Conservation (phyloP, 1,140 invertebrate genomes). For the Spodoptera litura region DNA sequence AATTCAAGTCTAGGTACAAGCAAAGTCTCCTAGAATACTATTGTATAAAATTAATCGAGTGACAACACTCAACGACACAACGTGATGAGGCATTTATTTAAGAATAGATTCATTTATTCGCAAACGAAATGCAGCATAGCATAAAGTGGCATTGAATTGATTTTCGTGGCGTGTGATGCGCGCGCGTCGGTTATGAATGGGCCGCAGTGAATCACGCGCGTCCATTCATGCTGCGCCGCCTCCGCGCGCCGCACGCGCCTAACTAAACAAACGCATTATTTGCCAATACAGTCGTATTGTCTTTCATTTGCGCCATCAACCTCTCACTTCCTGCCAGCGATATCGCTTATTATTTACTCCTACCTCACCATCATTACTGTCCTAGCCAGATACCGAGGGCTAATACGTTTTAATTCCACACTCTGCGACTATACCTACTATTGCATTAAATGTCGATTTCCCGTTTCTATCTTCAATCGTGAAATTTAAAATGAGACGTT, state of each 20-base stretch:
- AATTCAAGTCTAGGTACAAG: too few species aligned
- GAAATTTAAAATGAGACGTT: constrained; percentile 74
- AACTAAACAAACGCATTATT: constrained; percentile 72
- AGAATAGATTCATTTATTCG: constrained; percentile 33
- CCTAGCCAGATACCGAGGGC: constrained; percentile 30
- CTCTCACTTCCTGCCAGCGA: constrained; percentile 78
- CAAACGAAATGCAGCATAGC: constrained; percentile 40
- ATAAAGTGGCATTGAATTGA: constrained; percentile 55
- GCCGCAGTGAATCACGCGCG: constrained; percentile 75
- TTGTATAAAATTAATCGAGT: neutral
- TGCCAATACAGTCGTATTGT: constrained; percentile 79
- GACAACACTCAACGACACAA: constrained; percentile 9
- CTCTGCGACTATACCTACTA: constrained; percentile 38
- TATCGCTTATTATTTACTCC: constrained; percentile 58
- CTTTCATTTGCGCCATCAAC: constrained; percentile 71
- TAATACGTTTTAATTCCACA: constrained; percentile 51
- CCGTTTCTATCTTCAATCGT: constrained; percentile 61
- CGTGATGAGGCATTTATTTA: constrained; percentile 13
- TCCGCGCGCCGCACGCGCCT: constrained; percentile 73
- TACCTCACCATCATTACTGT: constrained; percentile 57
- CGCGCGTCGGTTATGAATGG: constrained; percentile 75
- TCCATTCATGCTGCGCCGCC: constrained; percentile 76
- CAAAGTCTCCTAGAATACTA: too few species aligned
- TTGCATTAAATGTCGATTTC: constrained; percentile 52
- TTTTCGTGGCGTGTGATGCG: constrained; percentile 59